Base-by-base conservation (phyloP, 2,888 invertebrate genomes). In the Helobdella robusta region DNA sequence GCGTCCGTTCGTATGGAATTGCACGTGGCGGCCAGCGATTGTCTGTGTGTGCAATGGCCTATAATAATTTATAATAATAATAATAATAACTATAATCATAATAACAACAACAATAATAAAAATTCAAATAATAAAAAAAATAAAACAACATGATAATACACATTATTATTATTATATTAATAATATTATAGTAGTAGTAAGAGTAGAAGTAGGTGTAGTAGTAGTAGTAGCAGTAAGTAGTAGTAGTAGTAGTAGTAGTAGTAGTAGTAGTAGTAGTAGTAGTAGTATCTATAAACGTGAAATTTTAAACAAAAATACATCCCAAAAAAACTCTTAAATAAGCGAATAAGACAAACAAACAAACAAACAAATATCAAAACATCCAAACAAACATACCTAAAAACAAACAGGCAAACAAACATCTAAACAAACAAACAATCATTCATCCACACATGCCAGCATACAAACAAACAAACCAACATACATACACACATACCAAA, bases 21-120 rank as follows among this genome's bases (percentile, higher is more conserved):
- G 56, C 56, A 56, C 1, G 32, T 28, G 4, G n/a, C 32, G 2
- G 28, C 56, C 30, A 56, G 56, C 1, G 56, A 32, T 30, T 56
- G 30, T 32, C 56, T 56, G 56, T 56, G 30, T 3, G 56, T 32
- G 15, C 56, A 56, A 18, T 56, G 32, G 11, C 56, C 56, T 56
- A 3, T 3, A 30, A 54, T 18, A 15, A 20, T 56, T n/a, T 20
- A 6, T 30, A 32, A 56, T 30, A 32, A 32, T 20, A 32, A 32
- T 8, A n/a, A 56, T 56, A 32, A 30, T 28, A 32, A 56, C 8
- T 28, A 56, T 28, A 18, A 56, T 56, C 30, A 56, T 56, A 32
- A 56, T 56, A 32, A 30, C 28, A 25, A 2, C 15, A 2, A 25
- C 28, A 28, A 25, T 52, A 25, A 4, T 28, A 18, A 2, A 30